Evolutionary conservation across 2,113 vertebrate species (phyloP).

Genomic region (Macheiramphus alcinus): DNA sequence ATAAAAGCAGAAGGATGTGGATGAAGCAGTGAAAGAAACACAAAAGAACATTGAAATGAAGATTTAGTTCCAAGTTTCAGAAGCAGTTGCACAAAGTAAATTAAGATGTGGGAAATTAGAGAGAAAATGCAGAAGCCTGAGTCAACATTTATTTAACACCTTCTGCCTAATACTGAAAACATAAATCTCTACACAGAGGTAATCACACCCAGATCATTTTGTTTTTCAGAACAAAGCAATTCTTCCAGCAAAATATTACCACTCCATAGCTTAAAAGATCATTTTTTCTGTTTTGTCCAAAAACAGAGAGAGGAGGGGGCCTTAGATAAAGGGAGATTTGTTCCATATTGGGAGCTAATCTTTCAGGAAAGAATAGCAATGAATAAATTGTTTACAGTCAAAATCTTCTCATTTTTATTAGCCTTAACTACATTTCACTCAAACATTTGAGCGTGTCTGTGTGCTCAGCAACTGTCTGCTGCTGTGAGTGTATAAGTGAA

Average conservation of each 20-base stretch:
- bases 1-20: not conserved
- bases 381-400: not conserved
- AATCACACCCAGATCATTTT: not conserved
- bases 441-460: not conserved
- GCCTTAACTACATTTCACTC: not conserved
- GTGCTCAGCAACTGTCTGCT: not conserved
- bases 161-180: not conserved
- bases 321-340: not conserved
- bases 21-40: not conserved
- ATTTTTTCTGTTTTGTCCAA: not conserved
- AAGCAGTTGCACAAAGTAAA: not conserved
- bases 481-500: not conserved
- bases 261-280: not conserved
- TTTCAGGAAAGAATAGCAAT: not conserved
- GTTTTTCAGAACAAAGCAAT: not conserved
- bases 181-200: not conserved
- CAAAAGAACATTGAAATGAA: not conserved
- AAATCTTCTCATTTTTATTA: not conserved
- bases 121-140: constrained; percentile 6
- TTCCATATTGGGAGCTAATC: not conserved
- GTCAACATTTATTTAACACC: constrained; percentile 8
- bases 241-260: not conserved
- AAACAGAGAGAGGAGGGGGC: not conserved
- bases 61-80: not conserved
- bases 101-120: constrained; percentile 2